Evolutionary conservation across 2,797 vertebrate genomes (phyloP).

Genomic region (Pampus argenteus): DNA sequence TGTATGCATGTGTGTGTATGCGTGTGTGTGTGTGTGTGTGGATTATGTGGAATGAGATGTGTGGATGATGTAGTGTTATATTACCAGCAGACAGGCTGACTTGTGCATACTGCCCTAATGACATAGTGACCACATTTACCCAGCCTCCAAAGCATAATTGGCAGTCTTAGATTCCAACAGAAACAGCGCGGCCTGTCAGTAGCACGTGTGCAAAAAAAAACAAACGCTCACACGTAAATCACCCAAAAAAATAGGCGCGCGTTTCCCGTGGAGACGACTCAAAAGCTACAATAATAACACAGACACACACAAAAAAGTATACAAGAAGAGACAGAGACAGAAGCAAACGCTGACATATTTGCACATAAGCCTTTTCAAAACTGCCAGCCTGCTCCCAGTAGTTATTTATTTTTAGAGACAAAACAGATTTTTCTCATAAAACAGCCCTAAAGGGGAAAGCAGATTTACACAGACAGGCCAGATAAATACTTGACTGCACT

Average conservation of each 20-base stretch:
- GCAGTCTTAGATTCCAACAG: conserved; percentile 63
- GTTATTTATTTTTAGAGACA: conserved; percentile 55
- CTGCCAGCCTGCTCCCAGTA: conserved; percentile 35
- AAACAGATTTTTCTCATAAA: conserved; percentile 57
- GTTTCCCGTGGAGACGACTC: conserved; percentile 11
- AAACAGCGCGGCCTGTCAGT: conserved; percentile 42
- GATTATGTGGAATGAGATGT: conserved; percentile 36
- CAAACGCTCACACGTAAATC: conserved; percentile 37
- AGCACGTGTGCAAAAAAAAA: conserved; percentile 42
- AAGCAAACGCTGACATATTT: conserved; percentile 41
- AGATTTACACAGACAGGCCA: conserved; percentile 57
- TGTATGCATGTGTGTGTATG: conserved; percentile 18
- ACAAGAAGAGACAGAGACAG: conserved; percentile 25
- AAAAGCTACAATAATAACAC: conserved; percentile 9
- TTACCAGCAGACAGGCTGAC: conserved; percentile 71
- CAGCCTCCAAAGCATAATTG: conserved; percentile 60
- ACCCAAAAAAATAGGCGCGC: conserved; percentile 15
- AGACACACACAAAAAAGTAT: conserved; percentile 23
- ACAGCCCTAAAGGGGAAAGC: conserved; percentile 18
- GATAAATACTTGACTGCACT: conserved; percentile 58
- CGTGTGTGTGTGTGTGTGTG: conserved; percentile 1
- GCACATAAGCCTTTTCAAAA: conserved; percentile 24
- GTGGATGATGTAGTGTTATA: conserved; percentile 64
- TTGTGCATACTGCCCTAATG: conserved; percentile 72
- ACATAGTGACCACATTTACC: conserved; percentile 77